Percentiles rank a stretch among this genome's conserved stretches.
phyloP scores from a whole-genome alignment of 2,888 invertebrate genomes.

The Macroteleia sp. region DNA sequence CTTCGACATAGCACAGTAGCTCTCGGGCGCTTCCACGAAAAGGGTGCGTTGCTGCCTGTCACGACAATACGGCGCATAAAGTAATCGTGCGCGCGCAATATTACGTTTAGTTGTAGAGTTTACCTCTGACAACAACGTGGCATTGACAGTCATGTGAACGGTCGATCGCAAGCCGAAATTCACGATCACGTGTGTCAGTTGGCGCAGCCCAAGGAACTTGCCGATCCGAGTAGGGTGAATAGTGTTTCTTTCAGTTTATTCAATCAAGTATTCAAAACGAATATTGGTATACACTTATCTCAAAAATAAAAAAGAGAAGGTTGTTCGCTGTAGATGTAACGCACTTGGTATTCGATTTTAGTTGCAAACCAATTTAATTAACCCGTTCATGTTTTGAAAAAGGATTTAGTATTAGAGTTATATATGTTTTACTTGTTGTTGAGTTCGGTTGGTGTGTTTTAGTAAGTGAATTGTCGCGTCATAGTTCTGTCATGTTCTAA shows the following conservation, averaged over 20 bases:
- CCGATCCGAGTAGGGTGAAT: conserved; percentile 39
- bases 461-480: conserved; percentile 22
- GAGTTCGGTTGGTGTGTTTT: conserved; percentile 33
- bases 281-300: not conserved
- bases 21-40: conserved; percentile 80
- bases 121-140: conserved; percentile 48
- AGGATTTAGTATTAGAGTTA: conserved; percentile 10
- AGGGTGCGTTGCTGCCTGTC: conserved; percentile 75
- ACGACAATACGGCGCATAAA: conserved; percentile 42
- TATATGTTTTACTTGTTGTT: conserved; percentile 17
- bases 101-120: conserved; percentile 20
- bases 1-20: conserved; percentile 84
- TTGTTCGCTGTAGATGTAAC: conserved; percentile 28
- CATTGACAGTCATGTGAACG: conserved; percentile 51
- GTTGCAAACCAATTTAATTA: conserved; percentile 14
- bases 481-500: conserved; percentile 46
- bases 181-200: conserved; percentile 22
- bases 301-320: conserved; percentile 8
- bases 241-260: conserved; percentile 18
- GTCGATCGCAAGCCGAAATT: not conserved
- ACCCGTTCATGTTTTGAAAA: conserved; percentile 12
- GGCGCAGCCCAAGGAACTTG: conserved; percentile 21
- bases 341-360: conserved; percentile 6
- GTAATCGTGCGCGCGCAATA: conserved; percentile 56
- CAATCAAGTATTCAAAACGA: not conserved